These are phyloP conservation scores for Hydrocynus forskahlii DNA, from an alignment of 2,797 vertebrate genomes.

Conservation along the genomic window DNA sequence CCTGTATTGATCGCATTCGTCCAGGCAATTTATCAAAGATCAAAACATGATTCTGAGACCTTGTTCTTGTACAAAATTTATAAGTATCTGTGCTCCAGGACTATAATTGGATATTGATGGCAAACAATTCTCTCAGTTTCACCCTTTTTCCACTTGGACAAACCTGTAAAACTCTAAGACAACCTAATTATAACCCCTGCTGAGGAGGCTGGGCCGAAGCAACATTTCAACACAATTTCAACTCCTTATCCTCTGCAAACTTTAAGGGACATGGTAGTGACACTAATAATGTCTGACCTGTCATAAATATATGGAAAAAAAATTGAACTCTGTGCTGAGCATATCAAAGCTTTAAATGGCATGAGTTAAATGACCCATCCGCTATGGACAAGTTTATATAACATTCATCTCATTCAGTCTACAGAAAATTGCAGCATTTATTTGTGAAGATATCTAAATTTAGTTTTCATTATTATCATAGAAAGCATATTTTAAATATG, in stretches of 20 bases:
- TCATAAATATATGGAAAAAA: slow-evolving; percentile 1
- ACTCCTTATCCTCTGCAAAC: slow-evolving; percentile 46
- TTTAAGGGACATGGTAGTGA: slow-evolving; percentile 36
- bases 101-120: slow-evolving; percentile 80
- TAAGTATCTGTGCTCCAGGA: slow-evolving; percentile 61
- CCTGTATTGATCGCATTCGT: slow-evolving; percentile 71
- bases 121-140: slow-evolving; percentile 75
- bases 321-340: background rate
- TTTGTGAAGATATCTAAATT: too few relatives aligned
- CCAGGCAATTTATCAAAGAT: slow-evolving; percentile 64
- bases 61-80: slow-evolving; percentile 43
- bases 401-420: too few relatives aligned
- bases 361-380: too few relatives aligned
- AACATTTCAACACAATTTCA: slow-evolving; percentile 48
- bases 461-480: too few relatives aligned
- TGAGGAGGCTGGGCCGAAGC: slow-evolving; percentile 67
- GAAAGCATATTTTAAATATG: too few relatives aligned
- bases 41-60: slow-evolving; percentile 51
- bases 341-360: too few relatives aligned
- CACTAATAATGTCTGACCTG: slow-evolving; percentile 27
- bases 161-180: slow-evolving; percentile 71
- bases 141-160: slow-evolving; percentile 73
- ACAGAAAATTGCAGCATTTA: too few relatives aligned
- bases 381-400: too few relatives aligned
- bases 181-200: slow-evolving; percentile 76